These are phyloP conservation scores for Chionodraco myersi DNA, from an alignment of 2,113 vertebrate genomes.

Conservation along the genomic window DNA sequence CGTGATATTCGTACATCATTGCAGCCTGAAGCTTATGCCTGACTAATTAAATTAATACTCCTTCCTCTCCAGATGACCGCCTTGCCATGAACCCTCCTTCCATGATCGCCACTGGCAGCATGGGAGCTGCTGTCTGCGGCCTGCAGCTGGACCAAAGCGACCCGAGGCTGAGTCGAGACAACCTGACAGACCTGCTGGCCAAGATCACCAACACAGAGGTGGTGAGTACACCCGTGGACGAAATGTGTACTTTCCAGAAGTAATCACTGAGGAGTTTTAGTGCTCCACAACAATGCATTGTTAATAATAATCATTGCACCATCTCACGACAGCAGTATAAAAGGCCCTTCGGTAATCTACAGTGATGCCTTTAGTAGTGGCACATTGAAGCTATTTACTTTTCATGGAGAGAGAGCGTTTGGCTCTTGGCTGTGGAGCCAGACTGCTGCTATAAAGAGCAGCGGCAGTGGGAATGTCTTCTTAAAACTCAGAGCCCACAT, in stretches of 20 bases:
- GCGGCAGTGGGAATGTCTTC: slow-evolving; percentile 79
- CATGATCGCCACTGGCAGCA: slow-evolving; percentile 96
- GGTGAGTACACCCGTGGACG: slow-evolving; percentile 84
- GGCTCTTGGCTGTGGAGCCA: slow-evolving; percentile 70
- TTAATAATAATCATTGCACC: slow-evolving; percentile 49
- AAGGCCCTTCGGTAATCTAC: slow-evolving; percentile 63
- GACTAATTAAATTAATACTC: slow-evolving; percentile 38
- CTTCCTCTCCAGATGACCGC: slow-evolving; percentile 88
- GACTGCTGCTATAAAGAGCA: slow-evolving; percentile 81
- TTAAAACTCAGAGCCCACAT: slow-evolving; percentile 79
- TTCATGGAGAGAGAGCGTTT: slow-evolving; percentile 73
- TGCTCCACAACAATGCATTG: slow-evolving; percentile 30
- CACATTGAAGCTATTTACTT: slow-evolving; percentile 80
- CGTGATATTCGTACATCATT: slow-evolving; percentile 20
- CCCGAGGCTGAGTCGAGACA: slow-evolving; percentile 84
- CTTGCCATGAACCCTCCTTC: slow-evolving; percentile 97
- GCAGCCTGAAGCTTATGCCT: slow-evolving; percentile 18
- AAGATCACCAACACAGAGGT: slow-evolving; percentile 97
- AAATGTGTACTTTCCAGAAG: slow-evolving; percentile 13
- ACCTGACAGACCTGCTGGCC: slow-evolving; percentile 92
- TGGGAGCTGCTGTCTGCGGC: slow-evolving; percentile 94
- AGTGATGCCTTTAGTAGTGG: slow-evolving; percentile 68
- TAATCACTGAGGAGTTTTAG: slow-evolving; percentile 24
- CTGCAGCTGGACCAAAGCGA: slow-evolving; percentile 90
- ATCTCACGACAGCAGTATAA: slow-evolving; percentile 58